phyloP scores from a whole-genome alignment of 2,797 vertebrate species.

The Sebastes flavidus region DNA sequence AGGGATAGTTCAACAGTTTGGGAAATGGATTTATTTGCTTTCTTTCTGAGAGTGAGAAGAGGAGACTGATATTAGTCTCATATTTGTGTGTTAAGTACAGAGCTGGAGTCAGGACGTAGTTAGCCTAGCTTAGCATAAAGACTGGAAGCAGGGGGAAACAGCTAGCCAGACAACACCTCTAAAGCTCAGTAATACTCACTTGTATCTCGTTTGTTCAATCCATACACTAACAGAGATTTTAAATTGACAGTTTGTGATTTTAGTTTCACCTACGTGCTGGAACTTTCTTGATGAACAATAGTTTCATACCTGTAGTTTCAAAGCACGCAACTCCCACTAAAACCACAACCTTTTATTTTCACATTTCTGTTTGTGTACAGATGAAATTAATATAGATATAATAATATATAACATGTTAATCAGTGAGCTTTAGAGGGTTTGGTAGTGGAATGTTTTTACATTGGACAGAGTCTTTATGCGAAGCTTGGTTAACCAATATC shows the following conservation, averaged over 20 bases:
- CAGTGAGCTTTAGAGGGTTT: background rate
- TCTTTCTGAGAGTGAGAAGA: background rate
- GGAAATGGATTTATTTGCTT: background rate
- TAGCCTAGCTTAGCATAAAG: slow-evolving; percentile 2
- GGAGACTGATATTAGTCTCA: background rate
- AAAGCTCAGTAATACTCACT: background rate
- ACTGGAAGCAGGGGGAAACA: background rate
- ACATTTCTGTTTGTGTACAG: background rate
- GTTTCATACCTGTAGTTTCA: background rate
- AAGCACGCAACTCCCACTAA: background rate
- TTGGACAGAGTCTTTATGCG: background rate
- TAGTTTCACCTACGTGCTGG: background rate
- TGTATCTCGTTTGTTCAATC: background rate
- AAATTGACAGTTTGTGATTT: background rate
- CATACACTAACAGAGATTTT: background rate
- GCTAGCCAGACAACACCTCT: background rate
- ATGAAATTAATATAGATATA: background rate
- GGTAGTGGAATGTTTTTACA: background rate
- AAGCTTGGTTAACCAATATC: background rate
- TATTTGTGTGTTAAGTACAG: background rate
- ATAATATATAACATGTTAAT: background rate
- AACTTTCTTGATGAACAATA: background rate
- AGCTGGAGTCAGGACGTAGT: background rate
- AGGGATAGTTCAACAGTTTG: background rate
- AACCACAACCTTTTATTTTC: background rate